These are phyloP conservation scores for Gulo gulo DNA, from an alignment of 2,113 vertebrate species.

Conservation along the genomic window DNA sequence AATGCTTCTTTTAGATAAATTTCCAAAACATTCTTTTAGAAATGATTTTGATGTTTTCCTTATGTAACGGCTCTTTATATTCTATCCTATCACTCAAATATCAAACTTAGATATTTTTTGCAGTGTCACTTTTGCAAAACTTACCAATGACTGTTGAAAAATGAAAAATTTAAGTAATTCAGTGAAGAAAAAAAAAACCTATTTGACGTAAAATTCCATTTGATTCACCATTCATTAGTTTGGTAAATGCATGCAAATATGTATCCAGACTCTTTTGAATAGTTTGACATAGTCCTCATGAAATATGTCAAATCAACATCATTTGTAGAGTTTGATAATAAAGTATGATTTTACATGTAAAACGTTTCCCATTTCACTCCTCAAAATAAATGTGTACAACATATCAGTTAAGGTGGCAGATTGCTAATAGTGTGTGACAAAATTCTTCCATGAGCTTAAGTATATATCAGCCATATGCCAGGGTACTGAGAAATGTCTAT, in stretches of 20 bases:
- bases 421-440: neutral
- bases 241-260: neutral
- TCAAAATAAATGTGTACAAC: neutral
- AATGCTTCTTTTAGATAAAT: neutral
- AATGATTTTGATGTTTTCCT: conserved; percentile 22
- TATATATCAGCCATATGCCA: neutral
- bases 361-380: neutral
- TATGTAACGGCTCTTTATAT: neutral
- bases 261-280: neutral
- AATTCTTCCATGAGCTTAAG: neutral
- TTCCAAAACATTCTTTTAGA: conserved; percentile 40
- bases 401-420: neutral
- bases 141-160: neutral
- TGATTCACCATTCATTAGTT: neutral
- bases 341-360: neutral
- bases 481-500: neutral
- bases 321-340: neutral
- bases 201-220: neutral
- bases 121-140: neutral
- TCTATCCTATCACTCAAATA: neutral
- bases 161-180: neutral
- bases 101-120: neutral
- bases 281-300: neutral
- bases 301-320: neutral
- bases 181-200: neutral